Evolutionary conservation across 2,888 invertebrate species (phyloP), one percentile per base, ranked within the genome.

Genomic region (Gymnoscelis rufifasciata): DNA sequence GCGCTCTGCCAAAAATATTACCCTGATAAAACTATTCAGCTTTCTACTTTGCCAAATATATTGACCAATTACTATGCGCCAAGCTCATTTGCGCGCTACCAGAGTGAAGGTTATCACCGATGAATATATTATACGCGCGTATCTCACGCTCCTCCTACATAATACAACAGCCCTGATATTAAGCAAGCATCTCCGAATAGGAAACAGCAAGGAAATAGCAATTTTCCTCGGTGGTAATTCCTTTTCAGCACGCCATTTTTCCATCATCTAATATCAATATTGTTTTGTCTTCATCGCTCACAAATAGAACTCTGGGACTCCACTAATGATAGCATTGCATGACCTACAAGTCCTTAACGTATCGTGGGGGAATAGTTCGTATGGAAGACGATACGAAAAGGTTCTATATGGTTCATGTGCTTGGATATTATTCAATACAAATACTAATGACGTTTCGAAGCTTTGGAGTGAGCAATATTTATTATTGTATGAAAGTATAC

Each of bases 241-340:
- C 71, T 75, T 73, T 68, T 62, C 65, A 67, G 70, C 84, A 86
- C 84, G 86, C 83, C 64, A 86, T 81, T 80, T 83, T 82, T 82
- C 82, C 83, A 86, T 86, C 83, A 86, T 76, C 77, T 72, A 83
- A 82, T 83, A 84, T 82, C 83, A 86, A 84, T 84, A 86, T 82
- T 83, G 77, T 80, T 83, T 78, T 74, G 80, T 83, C 82, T 83
- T 81, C 83, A 78, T 81, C 76, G 73, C 64, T 73, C 71, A 68
- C 73, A 71, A 79, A 78, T 77, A 64, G 65, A 76, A 72, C 67
- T 74, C 69, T 60, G 66, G 78, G 74, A 75, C 68, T 68, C 63
- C 62, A 66, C 74, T 84, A 84, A 86, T 82, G 83, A 79, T 77
- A 68, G 71, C 66, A 81, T 84, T 70, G 78, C 78, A 79, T 79